Conservation (phyloP, 2,113 vertebrate species). For the Sus scrofa region T2T-Sscrofa CM000818.6:84227501-84228000, state of each 20-base stretch:
- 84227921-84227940: too few relatives aligned
- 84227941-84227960: too few relatives aligned
- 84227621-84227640: too few relatives aligned
- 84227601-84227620: too few relatives aligned
- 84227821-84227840: background rate
- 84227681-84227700: background rate
- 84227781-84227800: background rate
- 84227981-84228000: too few relatives aligned
- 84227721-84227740: background rate
- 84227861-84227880: background rate
- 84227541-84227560: background rate
- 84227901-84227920: too few relatives aligned
- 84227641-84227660: background rate
- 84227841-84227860: background rate
- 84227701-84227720: background rate
- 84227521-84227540: background rate
- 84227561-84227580: background rate
- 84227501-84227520: accelerated
- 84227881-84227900: background rate
- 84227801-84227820: background rate
- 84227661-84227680: background rate
- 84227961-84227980: too few relatives aligned
- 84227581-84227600: too few relatives aligned
- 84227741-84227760: background rate
- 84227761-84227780: background rate